A percentile compares a stretch with the other conserved stretches of the same genome.
phyloP scores from a whole-genome alignment of 2,888 invertebrate species.

The Dynastes maya region DNA sequence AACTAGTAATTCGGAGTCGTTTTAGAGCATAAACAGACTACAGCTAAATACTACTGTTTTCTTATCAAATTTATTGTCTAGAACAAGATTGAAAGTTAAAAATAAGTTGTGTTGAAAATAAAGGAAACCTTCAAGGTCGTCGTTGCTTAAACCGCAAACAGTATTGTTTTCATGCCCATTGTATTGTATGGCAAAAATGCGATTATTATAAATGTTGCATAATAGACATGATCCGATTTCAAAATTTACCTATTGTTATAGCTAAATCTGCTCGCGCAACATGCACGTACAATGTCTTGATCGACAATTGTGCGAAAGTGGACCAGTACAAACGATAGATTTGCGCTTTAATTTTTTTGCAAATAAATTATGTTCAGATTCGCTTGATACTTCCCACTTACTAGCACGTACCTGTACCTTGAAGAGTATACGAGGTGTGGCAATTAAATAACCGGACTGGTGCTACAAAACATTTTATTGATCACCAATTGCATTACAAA shows the following conservation, averaged over 20 bases:
- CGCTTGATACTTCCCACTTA: too few relatives aligned
- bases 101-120: neutral
- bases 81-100: neutral
- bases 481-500: too few relatives aligned
- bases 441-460: too few relatives aligned
- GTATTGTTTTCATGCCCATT: neutral
- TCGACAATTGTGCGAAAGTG: neutral
- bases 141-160: neutral
- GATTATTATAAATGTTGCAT: neutral
- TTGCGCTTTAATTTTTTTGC: neutral
- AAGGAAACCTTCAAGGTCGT: neutral
- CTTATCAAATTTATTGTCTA: neutral
- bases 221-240: slow-evolving; percentile 1
- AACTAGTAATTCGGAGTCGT: too few relatives aligned
- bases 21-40: neutral
- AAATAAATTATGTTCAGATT: neutral
- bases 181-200: neutral
- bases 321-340: neutral
- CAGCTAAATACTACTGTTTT: neutral
- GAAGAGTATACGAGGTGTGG: too few relatives aligned
- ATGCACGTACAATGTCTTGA: neutral
- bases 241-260: neutral
- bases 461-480: too few relatives aligned
- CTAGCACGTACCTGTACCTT: too few relatives aligned
- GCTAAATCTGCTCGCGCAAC: neutral